Evolutionary conservation across 2,888 invertebrate genomes (phyloP).

Genomic region (Cacoxenus indagator): DNA sequence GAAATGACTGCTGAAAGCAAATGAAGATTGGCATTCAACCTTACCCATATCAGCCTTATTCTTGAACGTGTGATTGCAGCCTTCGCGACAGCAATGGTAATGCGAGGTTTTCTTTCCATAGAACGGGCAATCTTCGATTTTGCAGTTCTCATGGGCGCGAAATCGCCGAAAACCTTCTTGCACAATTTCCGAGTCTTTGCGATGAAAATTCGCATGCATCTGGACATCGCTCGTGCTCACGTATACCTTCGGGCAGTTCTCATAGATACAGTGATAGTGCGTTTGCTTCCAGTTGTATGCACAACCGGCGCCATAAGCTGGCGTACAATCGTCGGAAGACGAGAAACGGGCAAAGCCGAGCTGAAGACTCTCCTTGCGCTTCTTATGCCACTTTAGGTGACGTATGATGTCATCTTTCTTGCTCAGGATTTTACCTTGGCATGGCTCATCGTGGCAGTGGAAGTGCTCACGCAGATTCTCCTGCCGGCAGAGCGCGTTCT

Average conservation of each 20-base stretch:
- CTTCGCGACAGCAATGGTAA: conserved; percentile 93
- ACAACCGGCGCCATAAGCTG: conserved; percentile 83
- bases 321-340: conserved; percentile 94
- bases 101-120: conserved; percentile 96
- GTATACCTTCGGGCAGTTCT: conserved; percentile 94
- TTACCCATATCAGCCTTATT: conserved; percentile 99
- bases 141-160: conserved; percentile 96
- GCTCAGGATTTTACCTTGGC: conserved; percentile 86
- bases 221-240: conserved; percentile 99
- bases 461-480: conserved; percentile 85
- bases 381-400: conserved; percentile 99
- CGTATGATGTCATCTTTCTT: conserved; percentile 99
- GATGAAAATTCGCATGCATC: conserved; percentile 99
- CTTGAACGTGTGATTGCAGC: conserved; percentile 96
- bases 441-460: conserved; percentile 82
- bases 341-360: conserved; percentile 90
- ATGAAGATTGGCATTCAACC: conserved; percentile 59
- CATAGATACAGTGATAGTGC: conserved; percentile 94
- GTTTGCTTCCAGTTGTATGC: conserved; percentile 81
- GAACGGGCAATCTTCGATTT: conserved; percentile 91
- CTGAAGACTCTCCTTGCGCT: conserved; percentile 94
- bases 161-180: conserved; percentile 98
- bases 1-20: neutral
- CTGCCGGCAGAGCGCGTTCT: conserved; percentile 65
- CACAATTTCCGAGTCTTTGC: conserved; percentile 97